Conservation (phyloP, 2,113 vertebrate genomes). For the Aplodontia rufa region DNA sequence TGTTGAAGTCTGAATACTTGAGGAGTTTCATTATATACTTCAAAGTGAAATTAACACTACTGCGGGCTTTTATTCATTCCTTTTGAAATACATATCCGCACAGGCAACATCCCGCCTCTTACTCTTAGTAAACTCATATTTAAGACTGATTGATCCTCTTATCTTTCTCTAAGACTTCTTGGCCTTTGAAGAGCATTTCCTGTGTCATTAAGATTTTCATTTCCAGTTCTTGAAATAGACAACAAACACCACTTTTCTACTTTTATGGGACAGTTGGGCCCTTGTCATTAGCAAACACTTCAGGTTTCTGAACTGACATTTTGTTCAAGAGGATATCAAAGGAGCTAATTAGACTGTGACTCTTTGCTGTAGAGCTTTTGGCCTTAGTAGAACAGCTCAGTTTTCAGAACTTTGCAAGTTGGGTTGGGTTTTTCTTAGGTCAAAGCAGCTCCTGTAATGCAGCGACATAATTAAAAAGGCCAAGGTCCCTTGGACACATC, state of each 20-base stretch:
- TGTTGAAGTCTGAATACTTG: constrained; percentile 72
- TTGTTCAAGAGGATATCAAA: constrained; percentile 65
- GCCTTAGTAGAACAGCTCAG: not conserved
- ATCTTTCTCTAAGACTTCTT: constrained; percentile 76
- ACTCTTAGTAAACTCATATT: constrained; percentile 71
- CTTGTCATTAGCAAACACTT: constrained; percentile 76
- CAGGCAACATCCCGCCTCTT: constrained; percentile 61
- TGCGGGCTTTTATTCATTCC: constrained; percentile 67
- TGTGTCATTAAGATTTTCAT: constrained; percentile 79
- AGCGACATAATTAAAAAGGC: not conserved
- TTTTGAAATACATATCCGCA: constrained; percentile 70
- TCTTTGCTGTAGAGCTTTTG: constrained; percentile 30
- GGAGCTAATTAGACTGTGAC: constrained; percentile 55
- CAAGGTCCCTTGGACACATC: not conserved
- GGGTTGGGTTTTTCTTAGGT: not conserved
- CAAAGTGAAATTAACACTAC: constrained; percentile 78
- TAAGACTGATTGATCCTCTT: constrained; percentile 81
- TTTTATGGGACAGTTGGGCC: constrained; percentile 76
- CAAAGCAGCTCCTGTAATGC: not conserved
- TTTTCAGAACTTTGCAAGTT: not conserved
- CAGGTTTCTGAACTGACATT: constrained; percentile 70
- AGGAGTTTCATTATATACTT: constrained; percentile 80
- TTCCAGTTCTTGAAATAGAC: constrained; percentile 74
- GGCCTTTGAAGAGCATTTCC: constrained; percentile 81
- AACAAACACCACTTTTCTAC: constrained; percentile 69